Evolutionary conservation across 1,140 invertebrate species (phyloP), one percentile per base, ranked within the genome.

Genomic region (Trinorchestia longiramus): DNA sequence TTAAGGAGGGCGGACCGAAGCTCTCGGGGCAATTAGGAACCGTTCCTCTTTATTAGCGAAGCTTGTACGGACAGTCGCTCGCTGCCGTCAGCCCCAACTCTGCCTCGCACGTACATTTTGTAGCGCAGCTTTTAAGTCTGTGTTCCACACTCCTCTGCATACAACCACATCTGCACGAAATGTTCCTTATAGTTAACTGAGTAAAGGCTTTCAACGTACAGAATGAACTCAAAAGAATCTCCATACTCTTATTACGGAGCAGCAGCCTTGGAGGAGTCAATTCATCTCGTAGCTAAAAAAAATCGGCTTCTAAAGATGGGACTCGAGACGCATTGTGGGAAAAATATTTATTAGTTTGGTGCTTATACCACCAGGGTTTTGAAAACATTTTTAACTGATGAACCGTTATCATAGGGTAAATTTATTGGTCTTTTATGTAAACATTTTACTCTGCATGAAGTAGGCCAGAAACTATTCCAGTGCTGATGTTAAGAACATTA

Each of bases 11-110:
- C 92, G 92, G 92, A 45, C 41, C 92, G 92, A 45, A 45, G 43
- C 36, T 45, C 43, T 40, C 19, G 92, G 36, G 40, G 43, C 92
- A 94, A 94, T 94, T 94, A 45, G 44, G 43, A 42, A 43, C 43
- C 44, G 44, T 94, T 94, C 43, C 92, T 94, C 92, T 94, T 47
- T 94, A 94, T 94, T 94, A 94, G 92, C 88, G 88, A 28, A 15
- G 88, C 43, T 36, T 77, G 62, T 28, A 77, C 28, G 88, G 88
- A 90, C 88, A 90, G 88, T 41, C 41, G 4, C 11, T 4, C 88
- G 88, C 88, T 90, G 88, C 88, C 41, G 88, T 8, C 41, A 41
- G n/a, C 28, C 88, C 8, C 41, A 11, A 36, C n/a, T 90, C 88
- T 3, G 41, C 23, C 88, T 36, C 41, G 87, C 41, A 36, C 4